Evolutionary conservation across 2,797 vertebrate species (phyloP).

Genomic region (Enoplosus armatus): DNA sequence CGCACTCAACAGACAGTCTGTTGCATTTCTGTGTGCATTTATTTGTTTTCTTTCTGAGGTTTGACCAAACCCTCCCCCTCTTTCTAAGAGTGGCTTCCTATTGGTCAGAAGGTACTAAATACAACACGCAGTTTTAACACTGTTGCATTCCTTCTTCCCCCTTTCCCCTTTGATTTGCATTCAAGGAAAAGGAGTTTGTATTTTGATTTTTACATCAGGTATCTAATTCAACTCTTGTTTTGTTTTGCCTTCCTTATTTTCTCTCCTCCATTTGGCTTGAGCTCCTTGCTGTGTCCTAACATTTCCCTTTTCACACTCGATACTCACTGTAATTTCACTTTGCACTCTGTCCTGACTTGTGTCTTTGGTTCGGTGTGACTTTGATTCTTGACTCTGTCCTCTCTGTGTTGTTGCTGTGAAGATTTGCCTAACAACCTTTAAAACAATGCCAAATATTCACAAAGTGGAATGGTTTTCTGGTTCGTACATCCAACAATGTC

Average conservation of each 20-base stretch:
- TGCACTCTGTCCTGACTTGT: conserved; percentile 72
- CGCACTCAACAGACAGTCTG: not conserved
- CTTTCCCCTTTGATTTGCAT: conserved; percentile 91
- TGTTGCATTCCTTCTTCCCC: conserved; percentile 82
- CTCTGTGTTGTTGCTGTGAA: conserved; percentile 77
- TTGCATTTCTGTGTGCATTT: conserved; percentile 59
- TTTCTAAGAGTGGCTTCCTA: conserved; percentile 60
- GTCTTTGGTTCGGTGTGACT: conserved; percentile 75
- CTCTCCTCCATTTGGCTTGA: conserved; percentile 71
- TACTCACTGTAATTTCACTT: conserved; percentile 71
- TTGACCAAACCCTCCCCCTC: conserved; percentile 52
- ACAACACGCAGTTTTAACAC: conserved; percentile 75
- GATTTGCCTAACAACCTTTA: conserved; percentile 80
- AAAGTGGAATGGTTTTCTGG: conserved; percentile 17
- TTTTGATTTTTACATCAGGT: conserved; percentile 99
- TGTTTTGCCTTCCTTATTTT: conserved; percentile 50
- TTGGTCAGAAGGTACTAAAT: conserved; percentile 63
- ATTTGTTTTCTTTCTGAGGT: conserved; percentile 60
- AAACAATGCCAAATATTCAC: conserved; percentile 27
- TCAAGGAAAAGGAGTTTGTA: conserved; percentile 98
- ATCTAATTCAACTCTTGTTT: conserved; percentile 86
- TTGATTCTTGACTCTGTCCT: conserved; percentile 62
- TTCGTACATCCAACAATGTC: not conserved
- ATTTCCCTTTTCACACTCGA: conserved; percentile 69
- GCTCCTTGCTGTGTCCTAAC: conserved; percentile 76